These are phyloP conservation scores for Agapornis roseicollis DNA, from an alignment of 2,113 vertebrate genomes.

Conservation along the genomic window DNA sequence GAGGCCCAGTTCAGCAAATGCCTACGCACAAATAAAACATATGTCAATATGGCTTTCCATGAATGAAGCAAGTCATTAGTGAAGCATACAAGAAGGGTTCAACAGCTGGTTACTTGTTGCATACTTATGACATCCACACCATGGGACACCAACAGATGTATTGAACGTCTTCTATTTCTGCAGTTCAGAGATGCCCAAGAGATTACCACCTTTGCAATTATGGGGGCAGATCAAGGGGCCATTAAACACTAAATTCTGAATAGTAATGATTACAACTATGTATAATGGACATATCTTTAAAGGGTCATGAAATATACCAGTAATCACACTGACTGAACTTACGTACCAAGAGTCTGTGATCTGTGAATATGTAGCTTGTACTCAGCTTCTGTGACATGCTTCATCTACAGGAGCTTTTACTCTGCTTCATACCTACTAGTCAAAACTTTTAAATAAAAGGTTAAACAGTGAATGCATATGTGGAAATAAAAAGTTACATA, in stretches of 20 bases:
- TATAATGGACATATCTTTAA: not conserved
- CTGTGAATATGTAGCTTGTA: not conserved
- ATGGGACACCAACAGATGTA: not conserved
- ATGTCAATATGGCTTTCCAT: not conserved
- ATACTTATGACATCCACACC: not conserved
- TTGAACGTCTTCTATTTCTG: not conserved
- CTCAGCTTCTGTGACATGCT: not conserved
- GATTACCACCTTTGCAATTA: not conserved
- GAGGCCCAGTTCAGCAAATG: not conserved
- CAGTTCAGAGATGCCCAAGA: not conserved
- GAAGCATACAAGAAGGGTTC: not conserved
- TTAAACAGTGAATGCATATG: not conserved
- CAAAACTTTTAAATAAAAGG: not conserved
- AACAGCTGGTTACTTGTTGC: not conserved
- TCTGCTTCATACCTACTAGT: not conserved
- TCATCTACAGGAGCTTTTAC: not conserved
- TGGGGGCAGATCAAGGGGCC: not conserved
- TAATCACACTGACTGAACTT: not conserved
- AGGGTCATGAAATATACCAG: not conserved
- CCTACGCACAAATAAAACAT: not conserved
- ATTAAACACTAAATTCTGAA: not conserved
- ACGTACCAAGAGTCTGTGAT: not conserved
- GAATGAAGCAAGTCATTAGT: not conserved
- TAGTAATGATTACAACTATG: not conserved
- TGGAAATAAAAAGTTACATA: not conserved